A percentile compares a stretch with the other conserved stretches of the same genome.
Evolutionary conservation across 2,113 vertebrate genomes (phyloP).

Genomic region (Sprattus sprattus): DNA sequence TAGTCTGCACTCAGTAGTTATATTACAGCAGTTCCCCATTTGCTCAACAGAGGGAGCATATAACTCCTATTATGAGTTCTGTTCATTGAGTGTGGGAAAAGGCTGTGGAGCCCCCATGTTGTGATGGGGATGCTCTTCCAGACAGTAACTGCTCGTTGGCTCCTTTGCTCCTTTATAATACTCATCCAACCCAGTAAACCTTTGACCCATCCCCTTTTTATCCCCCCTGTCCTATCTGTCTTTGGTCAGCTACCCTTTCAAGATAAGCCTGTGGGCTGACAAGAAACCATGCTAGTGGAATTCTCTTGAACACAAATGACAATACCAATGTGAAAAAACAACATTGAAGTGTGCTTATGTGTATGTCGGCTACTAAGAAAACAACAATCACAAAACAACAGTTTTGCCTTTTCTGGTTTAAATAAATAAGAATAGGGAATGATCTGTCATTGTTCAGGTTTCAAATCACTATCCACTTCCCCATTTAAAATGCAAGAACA

Average conservation of each 20-base stretch:
- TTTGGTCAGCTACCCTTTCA: background rate
- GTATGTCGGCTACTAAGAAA: no score
- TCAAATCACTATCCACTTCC: background rate
- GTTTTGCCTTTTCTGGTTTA: background rate
- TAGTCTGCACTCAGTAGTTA: background rate
- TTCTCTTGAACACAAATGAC: background rate
- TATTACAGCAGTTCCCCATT: constrained; percentile 11
- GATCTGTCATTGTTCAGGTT: background rate
- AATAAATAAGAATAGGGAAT: background rate
- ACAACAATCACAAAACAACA: background rate
- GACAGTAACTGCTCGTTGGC: constrained; percentile 31
- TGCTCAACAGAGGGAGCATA: background rate
- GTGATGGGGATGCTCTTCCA: background rate
- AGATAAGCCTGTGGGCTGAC: background rate
- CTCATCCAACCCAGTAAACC: constrained; percentile 2
- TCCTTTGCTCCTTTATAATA: constrained; percentile 27
- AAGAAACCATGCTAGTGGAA: background rate
- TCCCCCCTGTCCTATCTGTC: background rate
- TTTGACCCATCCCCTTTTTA: background rate
- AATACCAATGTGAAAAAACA: background rate
- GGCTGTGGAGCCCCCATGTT: background rate
- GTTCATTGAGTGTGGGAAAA: background rate
- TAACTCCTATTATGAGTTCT: background rate
- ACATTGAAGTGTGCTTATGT: background rate
- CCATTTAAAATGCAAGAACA: background rate